Evolutionary conservation across 2,888 invertebrate genomes (phyloP), one percentile per base, ranked within the genome.

Genomic region (Drosophila siamana): DNA sequence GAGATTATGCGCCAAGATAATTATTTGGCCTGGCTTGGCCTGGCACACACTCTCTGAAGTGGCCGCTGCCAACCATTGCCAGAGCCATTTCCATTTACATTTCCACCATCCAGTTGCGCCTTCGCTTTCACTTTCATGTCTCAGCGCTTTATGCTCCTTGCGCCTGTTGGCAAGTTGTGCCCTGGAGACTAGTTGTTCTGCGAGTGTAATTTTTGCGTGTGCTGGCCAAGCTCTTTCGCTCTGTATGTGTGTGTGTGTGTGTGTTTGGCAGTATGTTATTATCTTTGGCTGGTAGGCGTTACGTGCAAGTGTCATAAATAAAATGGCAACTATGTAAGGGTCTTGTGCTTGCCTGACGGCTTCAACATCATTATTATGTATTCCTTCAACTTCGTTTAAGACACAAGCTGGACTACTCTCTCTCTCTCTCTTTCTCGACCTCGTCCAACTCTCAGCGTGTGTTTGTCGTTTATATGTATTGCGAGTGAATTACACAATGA

Each of bases 291-390:
- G 78, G 78, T 86, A 70, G 85, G 85, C 88, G 85, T 86, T 73
- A 77, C 84, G 69, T 66, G 80, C 78, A 74, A 85, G 86, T 85
- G 88, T 88, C 85, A 85, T 85, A 88, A 85, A 85, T 85, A 88
- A 85, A 85, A 88, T 80, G 86, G 77, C 71, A 83, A 72, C 86
- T 80, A 75, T 77, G 69, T 66, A 51, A 56, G 56, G 38, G 57
- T 22, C 46, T 11, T n/a, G 28, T n/a, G 28, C 40, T 15, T 36
- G 54, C 56, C 65, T 55, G 61, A 66, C 62, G 48, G 52, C 82
- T 72, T 75, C 77, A 87, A 79, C 74, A 80, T 85, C 73, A 82
- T 83, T 85, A 87, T 87, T 85, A 77, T 68, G 82, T 71, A 79
- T 69, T 48, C 52, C 48, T 61, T 62, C 44, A 62, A 62, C 56